Percentiles rank a stretch among this genome's conserved stretches.
These are phyloP conservation scores for Cyrtorhinus lividipennis DNA, from an alignment of 1,140 invertebrate species.

Conservation along the genomic window DNA sequence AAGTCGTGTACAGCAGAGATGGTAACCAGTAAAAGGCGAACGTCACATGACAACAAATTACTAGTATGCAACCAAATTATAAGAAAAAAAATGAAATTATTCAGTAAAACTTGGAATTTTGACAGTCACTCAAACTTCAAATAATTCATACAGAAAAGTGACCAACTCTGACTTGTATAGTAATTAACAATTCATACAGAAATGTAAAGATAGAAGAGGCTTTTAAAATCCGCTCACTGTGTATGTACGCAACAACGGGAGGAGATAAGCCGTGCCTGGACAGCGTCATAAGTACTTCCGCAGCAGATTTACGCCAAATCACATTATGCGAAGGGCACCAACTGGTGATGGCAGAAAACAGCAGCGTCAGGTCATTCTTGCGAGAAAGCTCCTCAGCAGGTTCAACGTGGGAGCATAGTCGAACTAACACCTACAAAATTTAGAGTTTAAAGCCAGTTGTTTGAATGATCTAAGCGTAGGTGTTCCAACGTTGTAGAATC, in stretches of 20 bases:
- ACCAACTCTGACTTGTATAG: neutral
- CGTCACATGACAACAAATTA: too few relatives aligned
- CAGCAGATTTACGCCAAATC: constrained; percentile 91
- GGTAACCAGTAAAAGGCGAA: too few relatives aligned
- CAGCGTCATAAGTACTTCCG: constrained; percentile 90
- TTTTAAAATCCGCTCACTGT: constrained; percentile 52
- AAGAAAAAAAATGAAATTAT: neutral
- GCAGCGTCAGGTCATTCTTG: constrained; percentile 87
- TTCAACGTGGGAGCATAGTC: constrained; percentile 78
- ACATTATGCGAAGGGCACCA: constrained; percentile 84
- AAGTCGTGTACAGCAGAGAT: too few relatives aligned
- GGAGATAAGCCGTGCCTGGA: constrained; percentile 85
- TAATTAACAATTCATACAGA: neutral
- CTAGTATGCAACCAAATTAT: too few relatives aligned
- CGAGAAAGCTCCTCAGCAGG: constrained; percentile 91
- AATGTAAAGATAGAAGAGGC: constrained; percentile 10
- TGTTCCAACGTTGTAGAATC: neutral
- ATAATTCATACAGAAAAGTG: too few relatives aligned
- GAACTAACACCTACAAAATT: constrained; percentile 59
- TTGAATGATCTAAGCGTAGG: too few relatives aligned
- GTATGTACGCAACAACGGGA: constrained; percentile 89
- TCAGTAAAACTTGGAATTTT: neutral
- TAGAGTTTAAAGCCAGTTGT: neutral
- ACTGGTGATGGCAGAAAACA: constrained; percentile 93
- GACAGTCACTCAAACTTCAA: too few relatives aligned